Base-by-base conservation (phyloP, 1,140 invertebrate species). In the Stratiolaelaps scimitus region DNA sequence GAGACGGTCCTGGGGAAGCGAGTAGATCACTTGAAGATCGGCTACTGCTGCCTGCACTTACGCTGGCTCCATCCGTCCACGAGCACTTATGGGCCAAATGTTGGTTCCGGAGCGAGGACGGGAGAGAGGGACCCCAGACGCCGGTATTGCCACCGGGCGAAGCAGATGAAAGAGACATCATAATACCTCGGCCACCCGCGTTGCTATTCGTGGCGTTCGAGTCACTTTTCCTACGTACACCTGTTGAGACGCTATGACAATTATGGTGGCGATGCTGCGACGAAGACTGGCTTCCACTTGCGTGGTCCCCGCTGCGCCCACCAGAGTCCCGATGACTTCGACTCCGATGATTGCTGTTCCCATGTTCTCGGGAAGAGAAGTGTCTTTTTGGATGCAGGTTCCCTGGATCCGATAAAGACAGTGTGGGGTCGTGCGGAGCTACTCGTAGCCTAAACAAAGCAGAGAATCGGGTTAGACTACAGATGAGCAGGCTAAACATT, bases 301-400 rank as follows among this genome's bases (percentile, higher is more conserved):
- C 23, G 10, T 20, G 26, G 10, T 60, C 34, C 23, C 53, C 13
- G 26, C 53, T 26, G 15, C 34, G 20, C 10, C 26, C 53, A 34
- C 15, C 15, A 15, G 53, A 26, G 17, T 34, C 53, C 2, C 26
- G 53, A 26, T 60, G 53, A 60, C 2, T 60, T 26, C 34, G 53
- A 60, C 53, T 26, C 26, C 15, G 34, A 60, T 60, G 26, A 17
- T 34, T 34, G 20, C 53, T 19, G 15, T 15, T 15, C 23, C 34
- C 34, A 26, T 60, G 26, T 10, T 34, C 34, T 60, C 26, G 15
- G 13, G 53, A 5, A 10, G 17, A 17, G 13, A 23, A 2, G 17
- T 60, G 26, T n/a, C 53, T 15, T 23, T 60, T 60, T 2, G 53
- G 53, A 34, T 60, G 53, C 13, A 60, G 53, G 34, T 60, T 60